phyloP scores from a whole-genome alignment of 1,140 invertebrate species.

The Acromyrmex heyeri region DNA sequence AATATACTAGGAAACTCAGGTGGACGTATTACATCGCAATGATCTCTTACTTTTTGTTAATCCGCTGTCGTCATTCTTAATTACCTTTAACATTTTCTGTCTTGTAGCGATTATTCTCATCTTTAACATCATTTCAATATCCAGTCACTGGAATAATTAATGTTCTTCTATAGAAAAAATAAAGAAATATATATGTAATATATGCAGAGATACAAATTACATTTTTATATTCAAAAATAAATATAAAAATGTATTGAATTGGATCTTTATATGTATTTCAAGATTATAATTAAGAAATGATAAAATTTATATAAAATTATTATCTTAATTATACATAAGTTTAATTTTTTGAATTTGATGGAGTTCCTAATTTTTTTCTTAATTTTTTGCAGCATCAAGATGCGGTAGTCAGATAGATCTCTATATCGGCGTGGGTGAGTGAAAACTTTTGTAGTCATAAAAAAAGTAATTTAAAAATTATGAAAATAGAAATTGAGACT shows the following conservation, averaged over 20 bases:
- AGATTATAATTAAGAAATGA: not conserved
- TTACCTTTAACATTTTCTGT: not conserved
- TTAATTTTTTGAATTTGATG: not conserved
- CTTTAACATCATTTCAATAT: not conserved
- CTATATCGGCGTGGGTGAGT: not conserved
- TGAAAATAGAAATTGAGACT: not conserved
- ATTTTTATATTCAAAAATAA: not conserved
- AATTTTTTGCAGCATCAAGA: not conserved
- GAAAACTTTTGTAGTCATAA: constrained; percentile 1
- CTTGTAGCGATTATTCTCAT: not conserved
- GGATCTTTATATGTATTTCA: constrained; percentile 7
- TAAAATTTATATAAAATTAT: not conserved
- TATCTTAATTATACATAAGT: constrained; percentile 7
- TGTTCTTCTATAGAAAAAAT: not conserved
- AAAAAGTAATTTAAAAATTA: constrained; percentile 16
- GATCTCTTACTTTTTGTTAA: constrained; percentile 16
- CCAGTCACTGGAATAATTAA: not conserved
- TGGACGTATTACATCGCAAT: not conserved
- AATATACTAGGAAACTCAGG: constrained; percentile 9
- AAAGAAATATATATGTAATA: not conserved
- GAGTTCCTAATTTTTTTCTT: not conserved
- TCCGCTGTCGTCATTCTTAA: not conserved
- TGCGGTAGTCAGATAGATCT: not conserved
- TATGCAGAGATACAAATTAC: not conserved
- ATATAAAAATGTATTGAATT: not conserved